A percentile compares a stretch with the other conserved stretches of the same genome.
These are phyloP conservation scores for Sesamia nonagrioides DNA, from an alignment of 1,140 invertebrate species.

Conservation along the genomic window DNA sequence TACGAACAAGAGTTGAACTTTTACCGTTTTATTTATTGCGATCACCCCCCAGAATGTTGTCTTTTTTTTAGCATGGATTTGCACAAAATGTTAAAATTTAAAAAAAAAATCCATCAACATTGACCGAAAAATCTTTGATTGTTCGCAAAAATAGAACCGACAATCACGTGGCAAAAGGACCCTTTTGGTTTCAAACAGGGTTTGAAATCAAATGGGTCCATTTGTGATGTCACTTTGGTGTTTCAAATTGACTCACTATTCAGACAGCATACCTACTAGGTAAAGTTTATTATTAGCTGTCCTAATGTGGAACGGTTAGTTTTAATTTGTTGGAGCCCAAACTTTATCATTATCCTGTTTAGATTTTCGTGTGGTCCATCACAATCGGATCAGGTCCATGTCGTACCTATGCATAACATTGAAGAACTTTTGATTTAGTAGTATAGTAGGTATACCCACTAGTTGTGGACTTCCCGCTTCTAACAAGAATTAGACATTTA, in stretches of 20 bases:
- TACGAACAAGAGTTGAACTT: no score
- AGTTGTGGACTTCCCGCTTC: constrained; percentile 75
- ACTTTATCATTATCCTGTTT: constrained; percentile 52
- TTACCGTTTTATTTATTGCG: no score
- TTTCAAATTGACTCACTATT: neutral
- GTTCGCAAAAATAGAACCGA: no score
- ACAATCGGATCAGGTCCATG: constrained; percentile 50
- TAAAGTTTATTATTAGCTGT: constrained; percentile 19
- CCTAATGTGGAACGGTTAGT: neutral
- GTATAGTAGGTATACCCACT: constrained; percentile 53
- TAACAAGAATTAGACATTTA: constrained; percentile 86
- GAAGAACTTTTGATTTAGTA: constrained; percentile 73
- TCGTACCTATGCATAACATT: constrained; percentile 63
- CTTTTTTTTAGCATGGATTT: no score
- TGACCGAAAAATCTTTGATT: no score
- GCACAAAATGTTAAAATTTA: no score
- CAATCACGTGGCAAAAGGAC: no score
- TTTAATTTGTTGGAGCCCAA: constrained; percentile 42
- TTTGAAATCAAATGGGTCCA: no score
- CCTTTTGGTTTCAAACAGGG: no score
- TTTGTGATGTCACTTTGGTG: no score
- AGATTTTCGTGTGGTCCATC: constrained; percentile 40
- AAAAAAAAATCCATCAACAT: no score
- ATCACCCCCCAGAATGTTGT: no score
- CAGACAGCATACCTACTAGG: neutral